Percentiles rank a stretch among this genome's conserved stretches.
Conservation (phyloP, 2,113 vertebrate genomes). For the Chaetodon trifascialis region DNA sequence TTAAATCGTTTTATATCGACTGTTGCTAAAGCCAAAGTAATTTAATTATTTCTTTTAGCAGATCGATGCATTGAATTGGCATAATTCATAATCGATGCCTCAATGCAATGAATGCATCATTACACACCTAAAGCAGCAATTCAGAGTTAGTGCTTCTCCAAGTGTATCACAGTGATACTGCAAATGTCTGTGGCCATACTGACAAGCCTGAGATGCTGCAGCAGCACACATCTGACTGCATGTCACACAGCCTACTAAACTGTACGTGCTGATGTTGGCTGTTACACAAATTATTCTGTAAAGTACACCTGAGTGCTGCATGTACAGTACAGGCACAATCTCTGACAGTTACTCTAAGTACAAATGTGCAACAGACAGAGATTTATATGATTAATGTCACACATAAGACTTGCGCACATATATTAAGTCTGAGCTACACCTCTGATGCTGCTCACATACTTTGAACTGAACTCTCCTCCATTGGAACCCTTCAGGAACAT, state of each 20-base stretch:
- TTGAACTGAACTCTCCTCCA: background rate
- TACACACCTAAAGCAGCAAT: slow-evolving; percentile 2
- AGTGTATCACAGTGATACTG: slow-evolving; percentile 17
- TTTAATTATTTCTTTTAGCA: slow-evolving; percentile 40
- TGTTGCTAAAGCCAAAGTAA: slow-evolving; percentile 9
- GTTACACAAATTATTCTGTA: slow-evolving; percentile 16
- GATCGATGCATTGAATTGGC: slow-evolving; percentile 31
- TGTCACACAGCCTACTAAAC: slow-evolving; percentile 16
- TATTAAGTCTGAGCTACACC: background rate
- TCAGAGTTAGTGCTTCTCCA: background rate
- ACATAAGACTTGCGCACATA: background rate
- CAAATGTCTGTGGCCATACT: slow-evolving; percentile 43
- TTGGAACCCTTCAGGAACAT: background rate
- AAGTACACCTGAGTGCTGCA: slow-evolving; percentile 12
- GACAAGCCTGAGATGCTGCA: slow-evolving; percentile 20
- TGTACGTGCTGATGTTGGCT: background rate
- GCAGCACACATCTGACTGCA: slow-evolving; percentile 27
- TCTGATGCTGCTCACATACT: background rate
- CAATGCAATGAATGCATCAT: slow-evolving; percentile 21
- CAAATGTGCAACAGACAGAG: slow-evolving; percentile 13
- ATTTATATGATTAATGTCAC: slow-evolving; percentile 8
- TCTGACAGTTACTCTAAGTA: background rate
- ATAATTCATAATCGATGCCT: slow-evolving; percentile 28
- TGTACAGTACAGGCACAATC: background rate
- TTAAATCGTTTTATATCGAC: slow-evolving; percentile 29